Base-by-base conservation (phyloP, 2,113 vertebrate genomes). In the Platycercus adscitus region DNA sequence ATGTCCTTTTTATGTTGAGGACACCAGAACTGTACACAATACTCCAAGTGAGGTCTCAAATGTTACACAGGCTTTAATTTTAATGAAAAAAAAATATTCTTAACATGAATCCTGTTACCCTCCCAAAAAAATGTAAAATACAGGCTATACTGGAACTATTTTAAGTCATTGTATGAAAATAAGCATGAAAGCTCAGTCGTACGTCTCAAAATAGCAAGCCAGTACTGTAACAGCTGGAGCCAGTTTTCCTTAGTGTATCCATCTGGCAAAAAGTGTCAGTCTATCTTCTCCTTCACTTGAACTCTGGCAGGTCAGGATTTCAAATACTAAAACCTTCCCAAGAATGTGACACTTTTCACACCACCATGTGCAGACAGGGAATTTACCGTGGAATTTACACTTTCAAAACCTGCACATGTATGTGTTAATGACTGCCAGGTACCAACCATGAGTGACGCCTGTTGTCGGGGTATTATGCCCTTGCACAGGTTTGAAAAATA, bases 301-400 rank as follows among this genome's bases (percentile, higher is more conserved):
- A 79, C n/a, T 76, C 26, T 53, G 35, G 33, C 28, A 55, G 47
- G 56, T 73, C 3, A 0, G 37, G 28, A 70, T 55, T 64, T 63
- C 46, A 58, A 64, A 81, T 31, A 61, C 14, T 44, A 80, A 85
- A 93, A 88, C 11, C 18, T 80, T 46, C 49, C 43, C 81, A 64
- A 12, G 25, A 63, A 58, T 47, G 25, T 33, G 55, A 76, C 0
- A 1, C 23, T 75, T 63, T 52, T 66, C 70, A 65, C 28, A n/a
- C 70, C 50, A 18, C 29, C 25, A 20, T 4, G 20, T 33, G 33
- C 49, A 9, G 0, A 29, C 23, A n/a, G 0, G 6, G 55, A n/a
- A n/a, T n/a, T n/a, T n/a, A n/a, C n/a, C n/a, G n/a, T n/a, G n/a
- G 49, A 84, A 77, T n/a, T 65, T 13, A 49, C 77, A 46, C 29